Evolutionary conservation across 1,140 invertebrate genomes (phyloP), one percentile per base, ranked within the genome.

Genomic region (Aphelinus certus): DNA sequence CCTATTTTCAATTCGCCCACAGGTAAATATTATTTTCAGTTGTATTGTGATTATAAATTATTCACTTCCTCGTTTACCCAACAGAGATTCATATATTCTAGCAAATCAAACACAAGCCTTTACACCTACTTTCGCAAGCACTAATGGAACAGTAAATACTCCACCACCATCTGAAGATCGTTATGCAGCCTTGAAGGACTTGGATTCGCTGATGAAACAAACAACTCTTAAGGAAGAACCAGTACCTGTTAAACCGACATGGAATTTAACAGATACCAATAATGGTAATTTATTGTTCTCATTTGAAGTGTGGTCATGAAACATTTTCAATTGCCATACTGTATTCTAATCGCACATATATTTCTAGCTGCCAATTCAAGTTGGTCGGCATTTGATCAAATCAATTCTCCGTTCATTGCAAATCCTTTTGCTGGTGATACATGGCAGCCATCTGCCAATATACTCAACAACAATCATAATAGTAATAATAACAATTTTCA

Each of bases 131-230:
- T 60, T 71, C 71, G 7, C 43, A 46, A 71, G 62, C 10, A 67
- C 57, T 58, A 72, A 72, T 72, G 69, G 57, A 42, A 68, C 57
- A 26, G 45, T 10, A 47, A 63, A 43, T 63, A 79, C 81, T 65
- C 81, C 77, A 51, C 88, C 90, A 69, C 91, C 91, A 51, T 87
- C 90, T 7, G 93, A 93, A 85, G 94, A 95, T 85, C 90, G 92
- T 78, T 95, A 95, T 84, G 94, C 94, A 61, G 94, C 94, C 42
- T 88, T 95, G 1, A 95, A 95, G 86, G 94, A 95, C 86, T 88
- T 95, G 63, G 94, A 95, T 81, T 90, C 86, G 47, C 79, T 92
- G 71, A 92, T 92, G 89, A 92, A 92, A 79, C 85, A 87, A 76
- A 81, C 84, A 10, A 86, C 86, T 73, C 76, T 88, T 46, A 85